A percentile compares a stretch with the other conserved stretches of the same genome.
Evolutionary conservation across 2,797 vertebrate species (phyloP).

Genomic region (Pogoniulus pusillus): DNA sequence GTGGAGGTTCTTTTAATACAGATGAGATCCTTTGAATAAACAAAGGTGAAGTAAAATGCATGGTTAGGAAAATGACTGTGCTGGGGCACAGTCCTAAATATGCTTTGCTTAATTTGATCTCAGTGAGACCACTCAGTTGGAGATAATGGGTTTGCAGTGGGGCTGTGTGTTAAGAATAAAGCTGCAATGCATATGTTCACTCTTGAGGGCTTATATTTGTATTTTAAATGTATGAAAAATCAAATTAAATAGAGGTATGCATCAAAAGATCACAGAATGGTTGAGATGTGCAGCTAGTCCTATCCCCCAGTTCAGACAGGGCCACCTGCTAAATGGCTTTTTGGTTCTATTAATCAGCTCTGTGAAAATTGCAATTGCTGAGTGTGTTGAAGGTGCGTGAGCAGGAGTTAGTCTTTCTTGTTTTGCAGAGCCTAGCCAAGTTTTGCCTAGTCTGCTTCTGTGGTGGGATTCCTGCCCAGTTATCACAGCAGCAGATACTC

Average conservation of each 20-base stretch:
- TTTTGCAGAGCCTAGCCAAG: neutral
- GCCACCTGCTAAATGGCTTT: neutral
- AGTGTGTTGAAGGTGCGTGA: neutral
- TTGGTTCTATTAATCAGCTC: neutral
- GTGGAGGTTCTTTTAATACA: conserved; percentile 10
- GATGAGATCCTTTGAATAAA: neutral
- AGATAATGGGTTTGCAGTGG: neutral
- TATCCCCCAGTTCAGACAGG: neutral
- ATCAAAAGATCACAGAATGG: neutral
- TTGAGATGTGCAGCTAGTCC: neutral
- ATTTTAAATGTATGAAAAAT: neutral
- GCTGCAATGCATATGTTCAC: neutral
- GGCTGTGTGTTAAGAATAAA: conserved; percentile 13
- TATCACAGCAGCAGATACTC: neutral
- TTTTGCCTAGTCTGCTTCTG: neutral
- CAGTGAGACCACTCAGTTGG: neutral
- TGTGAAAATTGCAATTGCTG: neutral
- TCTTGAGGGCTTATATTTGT: neutral
- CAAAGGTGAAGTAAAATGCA: neutral
- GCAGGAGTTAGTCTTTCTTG: neutral
- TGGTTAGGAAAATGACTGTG: neutral
- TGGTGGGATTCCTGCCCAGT: neutral
- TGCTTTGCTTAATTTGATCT: conserved; percentile 12
- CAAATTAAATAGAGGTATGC: neutral
- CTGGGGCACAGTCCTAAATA: neutral